A percentile compares a stretch with the other conserved stretches of the same genome.
Evolutionary conservation across 1,140 invertebrate species (phyloP).

Genomic region (Melanaphis sacchari): DNA sequence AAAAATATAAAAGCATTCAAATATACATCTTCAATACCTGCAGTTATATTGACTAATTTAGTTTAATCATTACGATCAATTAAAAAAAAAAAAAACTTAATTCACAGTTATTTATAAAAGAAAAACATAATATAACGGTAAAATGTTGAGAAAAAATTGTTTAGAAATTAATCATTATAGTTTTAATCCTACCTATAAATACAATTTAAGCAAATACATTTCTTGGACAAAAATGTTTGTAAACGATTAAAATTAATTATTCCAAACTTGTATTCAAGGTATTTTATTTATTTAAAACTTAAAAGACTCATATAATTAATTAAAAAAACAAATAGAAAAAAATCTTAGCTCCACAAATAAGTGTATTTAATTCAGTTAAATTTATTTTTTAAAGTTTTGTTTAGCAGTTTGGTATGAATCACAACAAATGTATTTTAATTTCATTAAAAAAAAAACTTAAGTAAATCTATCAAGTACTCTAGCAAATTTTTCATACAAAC

Average conservation of each 20-base stretch:
- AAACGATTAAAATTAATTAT: neutral
- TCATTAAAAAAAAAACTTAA: neutral
- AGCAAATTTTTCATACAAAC: neutral
- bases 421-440: neutral
- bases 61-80: neutral
- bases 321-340: neutral
- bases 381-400: neutral
- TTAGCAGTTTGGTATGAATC: neutral
- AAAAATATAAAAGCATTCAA: neutral
- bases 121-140: neutral
- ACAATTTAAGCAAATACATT: neutral
- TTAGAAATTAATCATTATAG: conserved; percentile 13
- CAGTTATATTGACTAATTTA: neutral
- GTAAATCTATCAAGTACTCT: conserved; percentile 12
- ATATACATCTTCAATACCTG: neutral
- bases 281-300: conserved; percentile 20
- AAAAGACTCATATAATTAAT: neutral
- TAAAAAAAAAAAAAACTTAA: neutral
- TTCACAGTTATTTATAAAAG: neutral
- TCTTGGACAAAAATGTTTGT: neutral
- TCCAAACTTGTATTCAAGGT: neutral
- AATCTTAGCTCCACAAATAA: neutral
- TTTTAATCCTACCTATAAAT: neutral
- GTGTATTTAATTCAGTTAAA: conserved; percentile 23
- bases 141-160: conserved; percentile 9